These are phyloP conservation scores for Cyclargus thomasi DNA, from an alignment of 1,140 invertebrate genomes.

Conservation along the genomic window DNA sequence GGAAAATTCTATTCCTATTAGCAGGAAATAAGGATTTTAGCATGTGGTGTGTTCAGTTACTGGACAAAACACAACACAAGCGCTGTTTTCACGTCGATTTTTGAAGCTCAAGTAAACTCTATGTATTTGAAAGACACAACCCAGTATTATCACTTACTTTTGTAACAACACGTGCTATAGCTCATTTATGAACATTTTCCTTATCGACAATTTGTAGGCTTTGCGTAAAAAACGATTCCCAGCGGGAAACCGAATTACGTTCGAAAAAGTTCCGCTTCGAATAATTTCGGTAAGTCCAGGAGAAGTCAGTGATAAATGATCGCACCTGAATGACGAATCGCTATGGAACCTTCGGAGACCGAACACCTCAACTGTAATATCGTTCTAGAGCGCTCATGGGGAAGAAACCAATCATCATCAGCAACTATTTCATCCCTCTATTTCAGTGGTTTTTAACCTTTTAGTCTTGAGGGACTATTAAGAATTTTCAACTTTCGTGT, in stretches of 20 bases:
- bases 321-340: slow-evolving; percentile 1
- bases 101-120: no score
- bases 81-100: no score
- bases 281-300: background rate
- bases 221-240: background rate
- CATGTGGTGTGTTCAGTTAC: no score
- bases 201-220: background rate
- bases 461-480: no score
- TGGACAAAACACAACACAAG: no score
- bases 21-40: no score
- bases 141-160: background rate
- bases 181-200: background rate
- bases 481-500: no score
- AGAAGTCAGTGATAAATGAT: background rate
- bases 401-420: background rate
- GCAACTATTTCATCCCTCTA: no score
- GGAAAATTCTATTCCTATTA: no score
- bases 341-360: slow-evolving; percentile 3
- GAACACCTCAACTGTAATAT: slow-evolving; percentile 1
- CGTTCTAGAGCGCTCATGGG: background rate
- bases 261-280: background rate
- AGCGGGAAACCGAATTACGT: background rate
- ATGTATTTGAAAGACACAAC: background rate
- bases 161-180: background rate
- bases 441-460: no score